A percentile compares a stretch with the other conserved stretches of the same genome.
Evolutionary conservation across 1,140 invertebrate genomes (phyloP).

Genomic region (Piezodorus guildinii): DNA sequence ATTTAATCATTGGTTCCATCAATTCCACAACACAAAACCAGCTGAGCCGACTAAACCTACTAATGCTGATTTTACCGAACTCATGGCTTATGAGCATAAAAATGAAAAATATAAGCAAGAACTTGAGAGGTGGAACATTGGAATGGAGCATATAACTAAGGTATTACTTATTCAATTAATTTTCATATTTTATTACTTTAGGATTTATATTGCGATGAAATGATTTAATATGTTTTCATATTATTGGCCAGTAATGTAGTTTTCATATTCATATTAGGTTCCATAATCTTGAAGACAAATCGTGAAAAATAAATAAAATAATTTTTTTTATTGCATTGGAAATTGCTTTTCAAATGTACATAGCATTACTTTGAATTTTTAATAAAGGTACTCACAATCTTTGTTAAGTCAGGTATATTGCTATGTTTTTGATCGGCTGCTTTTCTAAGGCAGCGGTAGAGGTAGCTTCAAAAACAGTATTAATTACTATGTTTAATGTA

Average conservation of each 20-base stretch:
- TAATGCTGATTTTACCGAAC: constrained; percentile 70
- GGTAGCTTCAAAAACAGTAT: too few species aligned
- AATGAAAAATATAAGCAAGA: constrained; percentile 64
- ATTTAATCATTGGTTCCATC: constrained; percentile 79
- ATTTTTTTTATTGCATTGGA: too few species aligned
- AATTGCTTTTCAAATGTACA: too few species aligned
- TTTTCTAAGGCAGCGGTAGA: too few species aligned
- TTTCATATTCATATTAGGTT: not conserved
- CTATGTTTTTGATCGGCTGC: too few species aligned
- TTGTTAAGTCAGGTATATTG: too few species aligned
- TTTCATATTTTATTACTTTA: not conserved
- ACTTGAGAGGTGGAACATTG: constrained; percentile 61
- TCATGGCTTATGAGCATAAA: constrained; percentile 74
- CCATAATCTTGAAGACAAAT: too few species aligned
- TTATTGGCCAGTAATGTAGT: not conserved
- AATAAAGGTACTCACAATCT: too few species aligned
- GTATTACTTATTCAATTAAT: constrained; percentile 31
- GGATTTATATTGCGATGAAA: not conserved
- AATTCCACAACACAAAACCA: constrained; percentile 69
- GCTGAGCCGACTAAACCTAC: constrained; percentile 41
- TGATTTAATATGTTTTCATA: too few species aligned
- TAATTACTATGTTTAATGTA: too few species aligned
- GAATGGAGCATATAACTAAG: constrained; percentile 49
- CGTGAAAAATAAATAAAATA: too few species aligned
- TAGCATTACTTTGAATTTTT: too few species aligned